These are phyloP conservation scores for Scleropages formosus DNA, from an alignment of 2,797 vertebrate species.

Conservation along the genomic window DNA sequence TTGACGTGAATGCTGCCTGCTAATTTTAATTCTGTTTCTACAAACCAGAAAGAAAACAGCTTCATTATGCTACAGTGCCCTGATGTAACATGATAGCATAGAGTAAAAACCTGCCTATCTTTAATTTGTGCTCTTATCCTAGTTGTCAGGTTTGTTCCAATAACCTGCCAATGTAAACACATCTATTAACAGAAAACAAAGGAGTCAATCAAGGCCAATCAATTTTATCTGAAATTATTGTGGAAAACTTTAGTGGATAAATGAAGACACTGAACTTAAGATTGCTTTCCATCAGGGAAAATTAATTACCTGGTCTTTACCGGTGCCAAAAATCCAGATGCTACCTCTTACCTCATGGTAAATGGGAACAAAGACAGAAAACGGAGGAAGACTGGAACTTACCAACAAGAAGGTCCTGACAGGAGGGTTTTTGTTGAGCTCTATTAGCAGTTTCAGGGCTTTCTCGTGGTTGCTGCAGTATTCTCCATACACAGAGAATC, in stretches of 20 bases:
- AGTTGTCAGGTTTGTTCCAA: conserved; percentile 6
- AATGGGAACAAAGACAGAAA: neutral
- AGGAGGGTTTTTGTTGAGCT: conserved; percentile 91
- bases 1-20: neutral
- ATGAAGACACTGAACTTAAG: neutral
- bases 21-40: conserved; percentile 22
- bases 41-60: conserved; percentile 9
- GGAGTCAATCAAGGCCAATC: neutral
- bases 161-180: conserved; percentile 2
- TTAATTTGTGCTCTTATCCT: neutral
- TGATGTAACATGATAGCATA: neutral
- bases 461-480: conserved; percentile 99
- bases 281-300: neutral
- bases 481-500: conserved; percentile 92
- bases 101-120: conserved; percentile 1
- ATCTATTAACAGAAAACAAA: neutral
- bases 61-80: neutral
- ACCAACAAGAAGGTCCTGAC: conserved; percentile 94
- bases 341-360: neutral
- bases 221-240: neutral
- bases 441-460: conserved; percentile 90
- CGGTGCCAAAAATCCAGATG: neutral
- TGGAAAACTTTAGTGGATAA: neutral
- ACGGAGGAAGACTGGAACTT: conserved; percentile 52
- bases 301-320: neutral